Percentiles rank a stretch among this genome's conserved stretches.
Conservation (phyloP, 2,888 invertebrate genomes). For the Bursaphelenchus okinawaensis region DNA sequence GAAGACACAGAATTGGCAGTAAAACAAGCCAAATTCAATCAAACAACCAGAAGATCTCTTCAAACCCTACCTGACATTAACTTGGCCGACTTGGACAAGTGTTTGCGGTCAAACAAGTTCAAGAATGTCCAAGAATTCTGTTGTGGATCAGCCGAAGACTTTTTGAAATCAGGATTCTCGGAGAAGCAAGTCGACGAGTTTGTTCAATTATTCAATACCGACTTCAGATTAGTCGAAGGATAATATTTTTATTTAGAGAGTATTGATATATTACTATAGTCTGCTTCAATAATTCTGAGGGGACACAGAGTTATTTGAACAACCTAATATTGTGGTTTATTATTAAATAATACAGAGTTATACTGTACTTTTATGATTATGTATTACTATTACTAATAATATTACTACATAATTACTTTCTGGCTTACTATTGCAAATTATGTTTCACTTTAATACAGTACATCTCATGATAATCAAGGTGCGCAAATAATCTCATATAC, state of each 20-base stretch:
- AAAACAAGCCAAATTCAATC: slow-evolving; percentile 6
- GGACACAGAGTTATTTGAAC: too few relatives aligned
- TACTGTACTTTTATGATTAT: too few relatives aligned
- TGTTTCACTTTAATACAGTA: too few relatives aligned
- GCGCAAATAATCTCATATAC: too few relatives aligned
- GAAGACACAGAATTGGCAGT: background rate
- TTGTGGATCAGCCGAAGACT: slow-evolving; percentile 8
- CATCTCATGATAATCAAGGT: too few relatives aligned
- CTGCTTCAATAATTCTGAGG: too few relatives aligned
- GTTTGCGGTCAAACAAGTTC: slow-evolving; percentile 15
- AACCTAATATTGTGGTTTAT: background rate
- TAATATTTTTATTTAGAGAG: background rate
- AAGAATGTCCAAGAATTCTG: slow-evolving; percentile 15
- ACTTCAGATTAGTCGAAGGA: background rate
- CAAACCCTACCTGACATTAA: slow-evolving; percentile 12
- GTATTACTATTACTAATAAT: too few relatives aligned
- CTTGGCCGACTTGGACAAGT: slow-evolving; percentile 9
- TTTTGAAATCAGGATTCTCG: background rate
- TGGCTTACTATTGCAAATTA: too few relatives aligned
- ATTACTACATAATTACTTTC: too few relatives aligned
- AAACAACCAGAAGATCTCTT: slow-evolving; percentile 11
- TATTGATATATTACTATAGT: too few relatives aligned
- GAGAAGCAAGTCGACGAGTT: background rate
- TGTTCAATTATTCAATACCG: background rate
- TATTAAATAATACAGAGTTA: too few relatives aligned